Percentiles rank a stretch among this genome's conserved stretches.
phyloP scores from a whole-genome alignment of 1,140 invertebrate species.

The Battus philenor region DNA sequence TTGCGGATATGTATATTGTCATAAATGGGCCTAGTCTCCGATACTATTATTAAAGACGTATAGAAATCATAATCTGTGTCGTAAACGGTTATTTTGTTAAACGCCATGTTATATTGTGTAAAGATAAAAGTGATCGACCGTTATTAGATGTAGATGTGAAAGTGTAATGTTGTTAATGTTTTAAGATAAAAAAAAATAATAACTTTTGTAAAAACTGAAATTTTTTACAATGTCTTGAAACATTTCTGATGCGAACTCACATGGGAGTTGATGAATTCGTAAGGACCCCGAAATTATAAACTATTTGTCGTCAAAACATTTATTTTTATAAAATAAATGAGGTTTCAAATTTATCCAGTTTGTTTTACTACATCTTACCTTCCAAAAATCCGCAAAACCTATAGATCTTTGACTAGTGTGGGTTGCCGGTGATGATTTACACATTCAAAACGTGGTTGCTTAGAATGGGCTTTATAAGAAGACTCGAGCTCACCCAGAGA shows the following conservation, averaged over 20 bases:
- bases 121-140: slow-evolving; percentile 66
- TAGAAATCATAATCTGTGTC: slow-evolving; percentile 17
- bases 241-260: slow-evolving; percentile 56
- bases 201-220: slow-evolving; percentile 75
- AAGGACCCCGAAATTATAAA: slow-evolving; percentile 73
- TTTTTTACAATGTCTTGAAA: slow-evolving; percentile 76
- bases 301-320: slow-evolving; percentile 76
- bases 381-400: too few species aligned
- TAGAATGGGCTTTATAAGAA: too few species aligned
- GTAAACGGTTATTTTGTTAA: slow-evolving; percentile 62
- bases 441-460: too few species aligned
- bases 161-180: slow-evolving; percentile 76
- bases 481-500: too few species aligned
- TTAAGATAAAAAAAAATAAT: slow-evolving; percentile 70
- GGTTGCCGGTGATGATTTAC: too few species aligned
- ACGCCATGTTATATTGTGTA: slow-evolving; percentile 45
- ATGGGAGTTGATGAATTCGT: slow-evolving; percentile 51
- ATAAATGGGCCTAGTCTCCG: too few species aligned
- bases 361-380: slow-evolving; percentile 18
- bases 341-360: slow-evolving; percentile 54
- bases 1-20: too few species aligned
- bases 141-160: slow-evolving; percentile 74
- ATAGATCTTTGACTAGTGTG: too few species aligned
- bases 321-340: slow-evolving; percentile 76
- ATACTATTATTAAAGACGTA: too few species aligned